These are phyloP conservation scores for Nibea albiflora DNA, from an alignment of 2,113 vertebrate species.

Conservation along the genomic window DNA sequence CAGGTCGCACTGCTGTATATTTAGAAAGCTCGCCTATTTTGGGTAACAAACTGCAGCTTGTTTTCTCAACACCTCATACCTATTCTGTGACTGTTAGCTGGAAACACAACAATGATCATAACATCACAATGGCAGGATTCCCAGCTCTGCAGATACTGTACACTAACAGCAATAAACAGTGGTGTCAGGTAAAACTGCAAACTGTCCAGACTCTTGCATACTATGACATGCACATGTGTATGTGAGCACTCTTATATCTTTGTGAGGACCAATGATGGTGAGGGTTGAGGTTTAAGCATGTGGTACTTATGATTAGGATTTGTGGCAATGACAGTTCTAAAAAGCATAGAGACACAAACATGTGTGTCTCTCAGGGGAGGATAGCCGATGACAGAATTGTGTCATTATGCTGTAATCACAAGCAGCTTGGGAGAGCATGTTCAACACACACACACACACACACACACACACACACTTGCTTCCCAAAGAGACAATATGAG, in stretches of 20 bases:
- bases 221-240: too few species aligned
- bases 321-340: background rate
- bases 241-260: background rate
- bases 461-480: background rate
- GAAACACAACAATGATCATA: conserved; percentile 10
- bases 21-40: conserved; percentile 41
- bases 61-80: conserved; percentile 11
- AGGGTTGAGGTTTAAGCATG: background rate
- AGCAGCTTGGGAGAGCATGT: conserved; percentile 12
- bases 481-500: conserved; percentile 45
- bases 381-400: conserved; percentile 15
- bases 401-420: conserved; percentile 33
- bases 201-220: background rate
- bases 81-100: conserved; percentile 8
- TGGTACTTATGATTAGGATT: background rate
- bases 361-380: conserved; percentile 1
- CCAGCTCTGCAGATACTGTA: conserved; percentile 20
- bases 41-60: conserved; percentile 22
- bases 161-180: background rate
- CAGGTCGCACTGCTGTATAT: conserved; percentile 31
- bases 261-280: background rate
- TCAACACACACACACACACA: conserved; percentile 2
- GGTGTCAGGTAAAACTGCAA: background rate
- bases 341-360: background rate
- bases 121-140: conserved; percentile 36